phyloP scores from a whole-genome alignment of 1,140 invertebrate species.

The Pygmarrhopalites habei region DNA sequence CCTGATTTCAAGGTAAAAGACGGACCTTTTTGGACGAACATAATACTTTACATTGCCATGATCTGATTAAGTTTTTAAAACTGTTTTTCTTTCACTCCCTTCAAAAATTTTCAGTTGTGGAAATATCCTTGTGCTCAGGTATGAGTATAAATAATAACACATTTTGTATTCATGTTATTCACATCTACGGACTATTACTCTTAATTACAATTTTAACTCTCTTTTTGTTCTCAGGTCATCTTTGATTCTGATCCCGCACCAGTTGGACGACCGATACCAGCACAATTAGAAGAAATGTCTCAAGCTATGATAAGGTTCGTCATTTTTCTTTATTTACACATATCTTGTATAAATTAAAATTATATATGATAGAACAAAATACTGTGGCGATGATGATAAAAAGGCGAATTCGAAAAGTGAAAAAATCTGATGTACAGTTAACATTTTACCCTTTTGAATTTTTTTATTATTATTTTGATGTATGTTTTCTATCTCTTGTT shows the following conservation, averaged over 20 bases:
- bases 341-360: background rate
- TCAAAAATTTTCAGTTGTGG: conserved; percentile 43
- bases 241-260: conserved; percentile 95
- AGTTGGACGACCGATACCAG: conserved; percentile 67
- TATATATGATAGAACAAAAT: background rate
- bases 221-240: conserved; percentile 75
- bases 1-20: conserved; percentile 74
- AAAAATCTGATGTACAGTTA: too few relatives aligned
- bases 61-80: background rate
- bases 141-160: background rate
- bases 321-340: background rate
- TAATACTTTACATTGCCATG: too few relatives aligned
- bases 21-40: too few relatives aligned
- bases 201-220: background rate
- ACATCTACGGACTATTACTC: too few relatives aligned
- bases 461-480: background rate
- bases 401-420: conserved; percentile 37
- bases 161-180: background rate
- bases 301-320: conserved; percentile 90
- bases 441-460: too few relatives aligned
- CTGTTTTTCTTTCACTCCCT: too few relatives aligned
- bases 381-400: conserved; percentile 23
- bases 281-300: conserved; percentile 93
- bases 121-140: conserved; percentile 40
- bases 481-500: background rate